Evolutionary conservation across 2,888 invertebrate species (phyloP), one percentile per base, ranked within the genome.

Genomic region (Andrena bucephala): DNA sequence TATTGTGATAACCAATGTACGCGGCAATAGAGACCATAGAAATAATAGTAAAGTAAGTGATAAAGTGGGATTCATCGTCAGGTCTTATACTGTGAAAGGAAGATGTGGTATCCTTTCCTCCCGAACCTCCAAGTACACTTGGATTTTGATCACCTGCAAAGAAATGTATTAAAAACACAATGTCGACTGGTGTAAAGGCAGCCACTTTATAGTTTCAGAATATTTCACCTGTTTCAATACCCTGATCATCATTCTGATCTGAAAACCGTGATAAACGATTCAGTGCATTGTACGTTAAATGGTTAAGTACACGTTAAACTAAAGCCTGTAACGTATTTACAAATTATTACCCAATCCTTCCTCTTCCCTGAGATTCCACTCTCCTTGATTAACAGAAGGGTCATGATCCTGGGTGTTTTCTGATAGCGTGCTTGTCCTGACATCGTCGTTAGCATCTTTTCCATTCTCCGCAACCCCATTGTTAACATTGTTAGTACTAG

Each of bases 11-110:
- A 65, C 95, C 94, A 16, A 97, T 94, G 90, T 97, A 97, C 62
- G 95, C 95, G 63, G 95, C 92, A 59, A 96, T 95, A 86, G 95
- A 95, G 16, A 96, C 90, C 27, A 96, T 94, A 86, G 96, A 95
- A 83, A 96, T 94, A 13, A 96, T 94, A 87, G 96, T 94, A 91
- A 97, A 96, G 92, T 96, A 97, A 1, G 95, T 95, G 93, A 97
- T 96, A 93, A 96, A 96, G 90, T 96, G 96, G 0, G 96, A 96
- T 85, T 96, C 95, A 57, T 95, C 95, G 31, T 94, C 94, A 60
- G 95, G 94, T n/a, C 81, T 85, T 6, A 80, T 70, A 50, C 27
- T 72, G 7, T 69, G 71, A 71, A 81, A 79, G 13, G n/a, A 77
- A 33, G 79, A 69, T 42, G 81, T 48, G 2, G 68, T 79, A 36